A percentile compares a stretch with the other conserved stretches of the same genome.
Evolutionary conservation across 1,140 invertebrate species (phyloP).

Genomic region (Mercenaria mercenaria): DNA sequence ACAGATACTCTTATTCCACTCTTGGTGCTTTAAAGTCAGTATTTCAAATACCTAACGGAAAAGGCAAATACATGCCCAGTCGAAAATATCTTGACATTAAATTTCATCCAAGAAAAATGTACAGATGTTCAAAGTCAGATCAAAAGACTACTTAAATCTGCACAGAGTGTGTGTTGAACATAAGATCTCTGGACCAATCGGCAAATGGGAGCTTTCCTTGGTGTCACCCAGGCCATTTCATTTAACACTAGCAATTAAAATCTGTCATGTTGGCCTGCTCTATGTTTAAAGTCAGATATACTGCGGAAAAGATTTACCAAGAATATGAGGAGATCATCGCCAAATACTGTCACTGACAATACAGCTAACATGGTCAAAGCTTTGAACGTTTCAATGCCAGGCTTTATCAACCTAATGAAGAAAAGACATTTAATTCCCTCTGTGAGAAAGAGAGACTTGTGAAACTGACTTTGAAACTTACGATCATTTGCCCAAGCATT

Average conservation of each 20-base stretch:
- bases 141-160: background rate
- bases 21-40: too few relatives aligned
- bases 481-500: background rate
- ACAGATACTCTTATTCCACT: too few relatives aligned
- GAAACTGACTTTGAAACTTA: too few relatives aligned
- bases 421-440: background rate
- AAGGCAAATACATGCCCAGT: too few relatives aligned
- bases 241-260: background rate
- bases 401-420: background rate
- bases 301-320: background rate
- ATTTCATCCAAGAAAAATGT: too few relatives aligned
- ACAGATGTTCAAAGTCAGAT: too few relatives aligned
- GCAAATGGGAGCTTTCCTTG: background rate
- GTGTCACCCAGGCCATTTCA: conserved; percentile 1
- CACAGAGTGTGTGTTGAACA: background rate
- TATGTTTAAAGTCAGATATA: background rate
- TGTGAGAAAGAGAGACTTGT: background rate
- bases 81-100: too few relatives aligned
- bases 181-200: background rate
- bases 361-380: background rate
- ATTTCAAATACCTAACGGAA: too few relatives aligned
- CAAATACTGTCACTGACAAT: background rate
- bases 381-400: too few relatives aligned
- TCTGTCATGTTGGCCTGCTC: background rate
- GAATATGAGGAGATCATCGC: background rate